These are phyloP conservation scores for Drusus annulatus DNA, from an alignment of 1,140 invertebrate species.

Conservation along the genomic window DNA sequence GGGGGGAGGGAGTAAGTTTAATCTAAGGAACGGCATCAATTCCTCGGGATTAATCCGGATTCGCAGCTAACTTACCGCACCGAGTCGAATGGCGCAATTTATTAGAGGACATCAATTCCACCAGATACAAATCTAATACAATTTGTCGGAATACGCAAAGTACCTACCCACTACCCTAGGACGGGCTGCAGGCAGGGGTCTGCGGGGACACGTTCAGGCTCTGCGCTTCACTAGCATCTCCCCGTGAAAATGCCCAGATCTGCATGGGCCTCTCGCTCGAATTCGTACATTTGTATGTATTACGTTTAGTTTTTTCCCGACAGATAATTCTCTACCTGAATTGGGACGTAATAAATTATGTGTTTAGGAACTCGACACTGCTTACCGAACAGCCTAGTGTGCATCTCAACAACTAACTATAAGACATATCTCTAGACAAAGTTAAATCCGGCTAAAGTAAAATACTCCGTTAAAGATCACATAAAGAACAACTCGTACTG, in stretches of 20 bases:
- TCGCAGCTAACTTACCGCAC: constrained; percentile 20
- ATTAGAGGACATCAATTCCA: constrained; percentile 52
- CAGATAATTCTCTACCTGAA: no score
- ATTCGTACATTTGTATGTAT: no score
- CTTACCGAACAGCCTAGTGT: no score
- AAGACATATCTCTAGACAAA: neutral
- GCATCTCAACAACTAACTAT: no score
- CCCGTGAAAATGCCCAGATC: no score
- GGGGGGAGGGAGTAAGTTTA: neutral
- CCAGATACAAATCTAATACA: constrained; percentile 56
- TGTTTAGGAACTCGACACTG: no score
- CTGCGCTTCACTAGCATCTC: no score
- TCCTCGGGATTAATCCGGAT: constrained; percentile 36
- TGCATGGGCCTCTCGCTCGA: no score
- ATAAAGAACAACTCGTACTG: constrained; percentile 23
- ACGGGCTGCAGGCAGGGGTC: no score
- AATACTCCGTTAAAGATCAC: constrained; percentile 27
- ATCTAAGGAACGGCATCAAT: constrained; percentile 33
- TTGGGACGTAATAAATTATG: no score
- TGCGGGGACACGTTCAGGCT: no score
- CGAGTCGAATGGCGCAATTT: constrained; percentile 44
- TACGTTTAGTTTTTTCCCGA: no score
- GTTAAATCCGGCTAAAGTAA: constrained; percentile 7
- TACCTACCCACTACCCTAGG: neutral
- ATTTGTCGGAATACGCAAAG: constrained; percentile 39